Conservation (phyloP, 2,888 invertebrate species). For the Allygus modestus region DNA sequence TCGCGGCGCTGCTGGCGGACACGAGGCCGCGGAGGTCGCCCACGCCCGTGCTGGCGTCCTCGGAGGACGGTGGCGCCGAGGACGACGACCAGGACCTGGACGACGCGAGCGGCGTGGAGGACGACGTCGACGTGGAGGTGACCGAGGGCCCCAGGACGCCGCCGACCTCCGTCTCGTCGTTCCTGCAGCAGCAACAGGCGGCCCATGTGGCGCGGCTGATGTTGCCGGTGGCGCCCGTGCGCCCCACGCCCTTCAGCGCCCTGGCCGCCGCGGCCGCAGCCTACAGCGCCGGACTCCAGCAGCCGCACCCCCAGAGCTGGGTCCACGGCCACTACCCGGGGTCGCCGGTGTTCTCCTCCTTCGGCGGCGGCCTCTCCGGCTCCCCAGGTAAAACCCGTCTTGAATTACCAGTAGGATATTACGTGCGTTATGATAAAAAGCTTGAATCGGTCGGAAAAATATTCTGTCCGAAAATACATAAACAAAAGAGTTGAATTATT, state of each 20-base stretch:
- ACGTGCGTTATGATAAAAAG: background rate
- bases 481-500: too few species aligned
- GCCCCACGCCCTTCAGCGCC: slow-evolving; percentile 88
- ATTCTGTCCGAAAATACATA: too few species aligned
- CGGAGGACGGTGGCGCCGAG: slow-evolving; percentile 78
- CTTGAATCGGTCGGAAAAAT: too few species aligned
- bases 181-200: slow-evolving; percentile 75
- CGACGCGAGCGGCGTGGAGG: slow-evolving; percentile 71
- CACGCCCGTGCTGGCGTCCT: slow-evolving; percentile 64
- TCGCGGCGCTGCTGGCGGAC: slow-evolving; percentile 91
- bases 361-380: slow-evolving; percentile 69
- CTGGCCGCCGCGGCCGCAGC: slow-evolving; percentile 85
- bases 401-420: background rate
- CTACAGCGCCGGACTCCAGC: slow-evolving; percentile 74
- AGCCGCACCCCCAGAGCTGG: slow-evolving; percentile 71
- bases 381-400: slow-evolving; percentile 68
- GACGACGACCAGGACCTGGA: slow-evolving; percentile 82
- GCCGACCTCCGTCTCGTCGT: slow-evolving; percentile 68
- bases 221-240: slow-evolving; percentile 79
- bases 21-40: slow-evolving; percentile 79
- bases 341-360: slow-evolving; percentile 71
- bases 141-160: slow-evolving; percentile 67
- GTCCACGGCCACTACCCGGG: slow-evolving; percentile 71
- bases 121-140: slow-evolving; percentile 86
- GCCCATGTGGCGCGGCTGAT: slow-evolving; percentile 75